These are phyloP conservation scores for Pristionchus fissidentatus DNA, from an alignment of 2,888 invertebrate species.

Conservation along the genomic window DNA sequence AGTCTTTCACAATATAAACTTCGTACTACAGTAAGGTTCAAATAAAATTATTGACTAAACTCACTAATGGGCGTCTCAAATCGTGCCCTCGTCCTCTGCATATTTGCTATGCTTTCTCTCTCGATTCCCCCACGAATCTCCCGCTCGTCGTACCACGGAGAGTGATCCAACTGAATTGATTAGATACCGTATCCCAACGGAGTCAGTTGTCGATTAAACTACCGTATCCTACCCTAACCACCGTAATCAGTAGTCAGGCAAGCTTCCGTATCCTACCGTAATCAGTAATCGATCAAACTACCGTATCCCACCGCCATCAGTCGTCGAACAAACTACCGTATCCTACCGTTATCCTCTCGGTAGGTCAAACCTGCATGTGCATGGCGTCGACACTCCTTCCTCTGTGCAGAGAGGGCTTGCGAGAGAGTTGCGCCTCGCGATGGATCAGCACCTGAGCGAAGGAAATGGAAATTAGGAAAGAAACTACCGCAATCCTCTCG, in stretches of 20 bases:
- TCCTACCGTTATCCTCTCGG: background rate
- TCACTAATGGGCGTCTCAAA: slow-evolving; percentile 36
- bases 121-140: slow-evolving; percentile 39
- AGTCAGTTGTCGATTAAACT: background rate
- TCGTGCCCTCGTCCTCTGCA: slow-evolving; percentile 36
- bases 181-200: background rate
- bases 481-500: too few relatives aligned
- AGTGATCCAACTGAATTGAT: slow-evolving; percentile 29
- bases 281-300: background rate
- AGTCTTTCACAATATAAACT: too few relatives aligned
- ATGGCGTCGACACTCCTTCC: slow-evolving; percentile 44
- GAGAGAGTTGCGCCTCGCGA: background rate
- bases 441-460: slow-evolving; percentile 46
- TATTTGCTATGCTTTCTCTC: slow-evolving; percentile 44
- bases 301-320: background rate
- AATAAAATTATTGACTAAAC: background rate
- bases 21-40: too few relatives aligned
- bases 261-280: background rate
- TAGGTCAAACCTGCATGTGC: slow-evolving; percentile 14
- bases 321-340: background rate
- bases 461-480: too few relatives aligned
- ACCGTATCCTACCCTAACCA: background rate
- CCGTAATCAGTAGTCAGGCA: background rate
- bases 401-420: slow-evolving; percentile 34
- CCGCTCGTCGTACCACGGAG: slow-evolving; percentile 43